These are phyloP conservation scores for Yoshiicerus persimilis DNA, from an alignment of 1,140 invertebrate species.

Conservation along the genomic window DNA sequence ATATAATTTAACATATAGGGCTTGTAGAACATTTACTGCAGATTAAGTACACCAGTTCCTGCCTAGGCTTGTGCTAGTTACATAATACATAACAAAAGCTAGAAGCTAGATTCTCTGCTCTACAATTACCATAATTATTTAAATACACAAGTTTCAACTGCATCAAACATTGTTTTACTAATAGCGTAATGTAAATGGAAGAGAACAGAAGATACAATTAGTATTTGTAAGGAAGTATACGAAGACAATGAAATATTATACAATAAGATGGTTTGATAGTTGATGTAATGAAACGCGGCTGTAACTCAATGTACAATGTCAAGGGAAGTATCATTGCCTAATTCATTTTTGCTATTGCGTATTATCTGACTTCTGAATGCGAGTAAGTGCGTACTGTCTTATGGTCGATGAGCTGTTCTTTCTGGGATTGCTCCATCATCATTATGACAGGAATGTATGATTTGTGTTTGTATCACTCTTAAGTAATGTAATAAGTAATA, in stretches of 20 bases:
- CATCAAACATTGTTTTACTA: background rate
- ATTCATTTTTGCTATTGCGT: too few relatives aligned
- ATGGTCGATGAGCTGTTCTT: too few relatives aligned
- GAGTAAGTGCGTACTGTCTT: too few relatives aligned
- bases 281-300: background rate
- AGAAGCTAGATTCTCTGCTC: background rate
- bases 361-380: too few relatives aligned
- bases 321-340: background rate
- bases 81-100: too few relatives aligned
- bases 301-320: background rate
- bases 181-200: background rate
- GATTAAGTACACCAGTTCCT: too few relatives aligned
- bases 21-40: too few relatives aligned
- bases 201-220: background rate
- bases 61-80: too few relatives aligned
- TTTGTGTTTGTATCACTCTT: background rate
- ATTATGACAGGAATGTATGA: slow-evolving; percentile 1
- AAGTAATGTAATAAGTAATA: background rate
- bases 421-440: too few relatives aligned
- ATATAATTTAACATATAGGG: too few relatives aligned
- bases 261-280: background rate
- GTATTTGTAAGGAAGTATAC: background rate
- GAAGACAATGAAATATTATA: background rate
- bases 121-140: background rate
- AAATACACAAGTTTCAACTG: background rate